Base-by-base conservation (phyloP, 2,888 invertebrate species). In the Ectropis crepuscularia region DNA sequence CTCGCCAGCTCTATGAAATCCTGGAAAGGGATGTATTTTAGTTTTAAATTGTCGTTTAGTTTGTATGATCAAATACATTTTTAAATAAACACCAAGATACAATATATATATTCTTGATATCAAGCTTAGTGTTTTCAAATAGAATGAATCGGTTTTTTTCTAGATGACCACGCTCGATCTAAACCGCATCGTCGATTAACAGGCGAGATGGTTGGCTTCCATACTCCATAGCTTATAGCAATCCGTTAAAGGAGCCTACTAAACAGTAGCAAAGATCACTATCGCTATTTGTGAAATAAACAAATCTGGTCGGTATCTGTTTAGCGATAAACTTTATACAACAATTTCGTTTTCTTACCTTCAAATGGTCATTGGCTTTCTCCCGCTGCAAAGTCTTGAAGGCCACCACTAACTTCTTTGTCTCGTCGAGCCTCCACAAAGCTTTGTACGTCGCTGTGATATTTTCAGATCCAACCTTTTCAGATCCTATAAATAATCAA, bases 1-100 rank as follows among this genome's bases (percentile, higher is more conserved):
- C 96, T 95, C 0, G 96, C 95, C 70, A 97, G 85, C 73, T 96
- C 95, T 64, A 97, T 93, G 82, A 97, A 97, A 72, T 96, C 96
- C 95, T 96, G 86, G 11, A 90, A 92, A 59, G 74, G 72, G 12
- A 50, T 8, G 9, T 5, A 36, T 8, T 6, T 10, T 6, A 5
- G 4, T 28, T 47, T 28, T 9, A 5, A 11, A 6, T 45, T 6
- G 6, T 6, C 6, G 6, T 6, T 45, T 45, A 11, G 16, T 5
- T 36, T 28, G 5, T 5, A 36, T 6, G 9, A n/a, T 10, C n/a
- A n/a, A 36, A 47, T 10, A 47, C 5, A 16, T 28, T 28, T n/a
- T n/a, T n/a, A n/a, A n/a, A n/a, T n/a, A n/a, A n/a, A n/a, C n/a
- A n/a, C n/a, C n/a, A n/a, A n/a, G n/a, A n/a, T n/a, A n/a, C n/a